These are phyloP conservation scores for Drosophila nr. fundita DNA, from an alignment of 2,888 invertebrate genomes.

Conservation along the genomic window DNA sequence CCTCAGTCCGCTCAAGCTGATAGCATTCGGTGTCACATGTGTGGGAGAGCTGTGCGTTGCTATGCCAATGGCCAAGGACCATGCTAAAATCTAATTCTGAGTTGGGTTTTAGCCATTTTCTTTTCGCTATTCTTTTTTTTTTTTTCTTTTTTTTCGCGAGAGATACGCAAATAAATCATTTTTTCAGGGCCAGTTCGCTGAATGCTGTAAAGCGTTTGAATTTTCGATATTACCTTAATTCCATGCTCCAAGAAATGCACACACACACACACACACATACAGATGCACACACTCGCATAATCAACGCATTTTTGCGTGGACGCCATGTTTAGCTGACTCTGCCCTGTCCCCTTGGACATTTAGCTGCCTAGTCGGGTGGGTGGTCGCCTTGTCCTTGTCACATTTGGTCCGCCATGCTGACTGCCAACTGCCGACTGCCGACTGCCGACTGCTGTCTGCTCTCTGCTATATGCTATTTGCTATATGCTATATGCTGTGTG, in stretches of 20 bases:
- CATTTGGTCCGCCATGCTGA: conserved; percentile 60
- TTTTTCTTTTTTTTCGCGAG: neutral
- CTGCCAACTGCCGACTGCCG: neutral
- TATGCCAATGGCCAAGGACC: conserved; percentile 41
- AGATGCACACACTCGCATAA: conserved; percentile 16
- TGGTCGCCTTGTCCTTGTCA: conserved; percentile 41
- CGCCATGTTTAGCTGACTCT: conserved; percentile 63
- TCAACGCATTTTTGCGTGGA: conserved; percentile 53
- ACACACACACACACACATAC: conserved; percentile 2
- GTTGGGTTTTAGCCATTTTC: conserved; percentile 44
- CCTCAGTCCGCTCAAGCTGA: neutral
- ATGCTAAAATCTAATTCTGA: conserved; percentile 38
- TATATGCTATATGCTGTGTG: neutral
- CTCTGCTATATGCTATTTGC: neutral
- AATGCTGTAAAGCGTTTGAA: neutral
- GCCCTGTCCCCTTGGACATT: conserved; percentile 11
- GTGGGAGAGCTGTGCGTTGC: conserved; percentile 34
- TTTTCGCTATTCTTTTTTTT: conserved; percentile 12
- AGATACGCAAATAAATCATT: neutral
- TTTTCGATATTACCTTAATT: neutral
- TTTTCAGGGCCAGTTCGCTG: conserved; percentile 26
- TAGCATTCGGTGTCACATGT: conserved; percentile 11
- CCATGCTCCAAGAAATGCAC: neutral
- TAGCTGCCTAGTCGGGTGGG: conserved; percentile 16
- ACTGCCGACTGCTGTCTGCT: neutral